phyloP scores from a whole-genome alignment of 2,797 vertebrate species.

The Xyrichtys novacula region DNA sequence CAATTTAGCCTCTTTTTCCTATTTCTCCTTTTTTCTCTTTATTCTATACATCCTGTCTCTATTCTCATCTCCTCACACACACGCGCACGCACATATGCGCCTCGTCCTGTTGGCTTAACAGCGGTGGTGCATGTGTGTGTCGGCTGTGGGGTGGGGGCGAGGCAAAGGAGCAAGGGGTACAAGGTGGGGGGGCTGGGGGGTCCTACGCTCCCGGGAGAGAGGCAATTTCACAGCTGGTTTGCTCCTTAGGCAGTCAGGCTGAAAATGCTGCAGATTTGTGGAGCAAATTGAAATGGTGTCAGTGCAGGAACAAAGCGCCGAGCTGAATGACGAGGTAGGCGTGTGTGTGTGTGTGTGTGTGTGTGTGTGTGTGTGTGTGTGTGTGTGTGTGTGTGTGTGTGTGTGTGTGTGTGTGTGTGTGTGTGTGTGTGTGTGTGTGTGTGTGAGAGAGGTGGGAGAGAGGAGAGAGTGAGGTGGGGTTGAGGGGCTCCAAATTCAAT shows the following conservation, averaged over 20 bases:
- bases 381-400: constrained; percentile 71
- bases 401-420: constrained; percentile 76
- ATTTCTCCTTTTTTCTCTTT: constrained; percentile 84
- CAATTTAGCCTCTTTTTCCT: constrained; percentile 78
- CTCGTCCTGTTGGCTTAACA: constrained; percentile 69
- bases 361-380: constrained; percentile 69
- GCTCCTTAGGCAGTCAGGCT: constrained; percentile 99
- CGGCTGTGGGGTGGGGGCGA: constrained; percentile 78
- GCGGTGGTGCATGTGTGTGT: constrained; percentile 84
- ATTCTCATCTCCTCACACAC: constrained; percentile 4
- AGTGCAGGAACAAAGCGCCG: constrained; percentile 98
- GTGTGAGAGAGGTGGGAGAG: constrained; percentile 66
- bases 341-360: constrained; percentile 68
- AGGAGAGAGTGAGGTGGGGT: constrained; percentile 82
- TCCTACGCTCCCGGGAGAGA: constrained; percentile 93
- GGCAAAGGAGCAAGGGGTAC: constrained; percentile 91
- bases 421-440: constrained; percentile 68
- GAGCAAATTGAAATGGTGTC: constrained; percentile 99
- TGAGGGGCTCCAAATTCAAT: constrained; percentile 98
- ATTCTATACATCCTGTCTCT: constrained; percentile 54
- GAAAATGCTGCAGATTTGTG: constrained; percentile 99
- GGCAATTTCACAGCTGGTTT: constrained; percentile 99
- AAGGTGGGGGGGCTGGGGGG: constrained; percentile 90
- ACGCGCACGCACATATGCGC: constrained; percentile 76
- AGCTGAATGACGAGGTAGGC: constrained; percentile 90